Evolutionary conservation across 2,888 invertebrate species (phyloP).

Genomic region (Leptura quadrifasciata): DNA sequence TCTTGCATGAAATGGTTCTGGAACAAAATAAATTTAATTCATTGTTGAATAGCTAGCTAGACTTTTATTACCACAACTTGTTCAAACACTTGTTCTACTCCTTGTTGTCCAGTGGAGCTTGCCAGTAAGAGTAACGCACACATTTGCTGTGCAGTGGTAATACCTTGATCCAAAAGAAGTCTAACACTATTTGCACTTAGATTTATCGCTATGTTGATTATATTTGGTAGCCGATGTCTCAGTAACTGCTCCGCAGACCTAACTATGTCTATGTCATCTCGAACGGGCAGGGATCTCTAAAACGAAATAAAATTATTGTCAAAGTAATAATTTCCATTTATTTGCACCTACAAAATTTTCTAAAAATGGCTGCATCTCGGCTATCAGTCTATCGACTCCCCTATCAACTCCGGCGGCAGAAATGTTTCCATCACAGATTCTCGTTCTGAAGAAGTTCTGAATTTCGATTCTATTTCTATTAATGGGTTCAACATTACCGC

Average conservation of each 20-base stretch:
- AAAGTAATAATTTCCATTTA: background rate
- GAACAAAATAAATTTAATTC: slow-evolving; percentile 36
- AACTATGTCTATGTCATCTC: slow-evolving; percentile 70
- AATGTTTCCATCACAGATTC: slow-evolving; percentile 72
- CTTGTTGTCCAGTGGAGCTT: slow-evolving; percentile 70
- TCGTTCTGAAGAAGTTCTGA: slow-evolving; percentile 73
- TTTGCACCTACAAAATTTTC: slow-evolving; percentile 72
- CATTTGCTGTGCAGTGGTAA: slow-evolving; percentile 64
- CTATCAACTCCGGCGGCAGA: slow-evolving; percentile 71
- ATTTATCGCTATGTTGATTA: slow-evolving; percentile 62
- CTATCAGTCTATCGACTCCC: slow-evolving; percentile 72
- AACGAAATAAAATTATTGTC: slow-evolving; percentile 43
- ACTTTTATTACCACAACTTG: slow-evolving; percentile 69
- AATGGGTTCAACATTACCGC: slow-evolving; percentile 71
- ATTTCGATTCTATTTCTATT: slow-evolving; percentile 73
- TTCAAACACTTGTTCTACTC: slow-evolving; percentile 70
- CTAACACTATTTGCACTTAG: slow-evolving; percentile 63
- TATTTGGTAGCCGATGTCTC: slow-evolving; percentile 67
- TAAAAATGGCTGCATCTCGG: slow-evolving; percentile 73
- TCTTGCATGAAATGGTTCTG: slow-evolving; percentile 68
- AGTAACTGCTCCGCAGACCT: slow-evolving; percentile 68
- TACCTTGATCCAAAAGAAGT: slow-evolving; percentile 64
- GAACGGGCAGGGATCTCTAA: slow-evolving; percentile 65
- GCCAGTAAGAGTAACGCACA: slow-evolving; percentile 68
- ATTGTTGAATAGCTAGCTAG: background rate